Conservation (phyloP, 2,888 invertebrate species). For the Protonemura montana region DNA sequence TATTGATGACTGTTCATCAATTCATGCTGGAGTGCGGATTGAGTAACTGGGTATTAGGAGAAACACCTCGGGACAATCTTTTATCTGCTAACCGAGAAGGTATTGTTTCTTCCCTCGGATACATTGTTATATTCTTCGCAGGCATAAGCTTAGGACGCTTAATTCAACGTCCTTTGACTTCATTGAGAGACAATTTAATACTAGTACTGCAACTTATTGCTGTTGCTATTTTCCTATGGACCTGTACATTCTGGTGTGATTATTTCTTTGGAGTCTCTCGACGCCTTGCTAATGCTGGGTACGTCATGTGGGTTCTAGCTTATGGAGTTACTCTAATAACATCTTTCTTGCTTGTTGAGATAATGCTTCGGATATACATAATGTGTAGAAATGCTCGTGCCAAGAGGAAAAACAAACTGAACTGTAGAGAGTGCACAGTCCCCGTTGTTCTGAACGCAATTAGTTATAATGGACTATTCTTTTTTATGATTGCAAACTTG, state of each 20-base stretch:
- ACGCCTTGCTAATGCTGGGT: constrained; percentile 83
- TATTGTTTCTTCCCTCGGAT: constrained; percentile 83
- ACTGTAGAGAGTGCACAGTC: constrained; percentile 53
- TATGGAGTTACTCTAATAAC: constrained; percentile 66
- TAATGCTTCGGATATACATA: constrained; percentile 57
- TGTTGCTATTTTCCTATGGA: constrained; percentile 58
- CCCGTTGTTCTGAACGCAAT: constrained; percentile 73
- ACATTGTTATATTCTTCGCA: constrained; percentile 81
- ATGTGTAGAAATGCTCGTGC: constrained; percentile 38
- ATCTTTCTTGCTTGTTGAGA: constrained; percentile 66
- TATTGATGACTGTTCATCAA: constrained; percentile 72
- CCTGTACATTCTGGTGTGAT: constrained; percentile 61
- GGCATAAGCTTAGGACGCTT: constrained; percentile 71
- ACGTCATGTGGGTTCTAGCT: constrained; percentile 78
- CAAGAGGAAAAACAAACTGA: constrained; percentile 43
- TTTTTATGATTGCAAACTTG: constrained; percentile 84
- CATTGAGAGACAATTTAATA: constrained; percentile 51
- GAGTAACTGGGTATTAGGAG: constrained; percentile 74
- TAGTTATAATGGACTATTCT: constrained; percentile 82
- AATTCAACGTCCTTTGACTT: constrained; percentile 57
- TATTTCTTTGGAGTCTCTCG: constrained; percentile 72
- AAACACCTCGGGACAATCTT: constrained; percentile 66
- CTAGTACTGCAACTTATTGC: constrained; percentile 51
- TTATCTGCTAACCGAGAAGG: constrained; percentile 92
- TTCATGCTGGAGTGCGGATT: constrained; percentile 67